Evolutionary conservation across 92 coral and sea anemone genomes (phyloP).

Genomic region (Actinostola sp.): DNA sequence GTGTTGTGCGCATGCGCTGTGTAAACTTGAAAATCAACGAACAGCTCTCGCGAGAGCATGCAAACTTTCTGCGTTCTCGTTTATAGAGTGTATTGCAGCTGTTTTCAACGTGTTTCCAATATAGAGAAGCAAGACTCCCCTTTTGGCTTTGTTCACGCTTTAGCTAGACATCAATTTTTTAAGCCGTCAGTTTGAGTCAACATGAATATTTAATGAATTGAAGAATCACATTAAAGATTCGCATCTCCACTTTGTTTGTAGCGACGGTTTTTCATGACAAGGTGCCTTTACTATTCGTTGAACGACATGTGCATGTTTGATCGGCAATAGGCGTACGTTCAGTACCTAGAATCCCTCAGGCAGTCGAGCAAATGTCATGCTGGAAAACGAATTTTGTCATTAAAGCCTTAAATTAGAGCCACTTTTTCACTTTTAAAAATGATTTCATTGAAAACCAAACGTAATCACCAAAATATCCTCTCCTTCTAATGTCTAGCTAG

Average conservation of each 20-base stretch:
- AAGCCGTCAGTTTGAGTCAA: slow-evolving; percentile 43
- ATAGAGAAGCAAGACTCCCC: slow-evolving; percentile 3
- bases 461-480: slow-evolving; percentile 29
- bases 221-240: slow-evolving; percentile 49
- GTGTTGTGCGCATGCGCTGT: slow-evolving; percentile 90
- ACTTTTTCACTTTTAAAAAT: slow-evolving; percentile 24
- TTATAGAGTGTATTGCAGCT: slow-evolving; percentile 15
- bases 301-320: slow-evolving; percentile 25
- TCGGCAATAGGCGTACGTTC: slow-evolving; percentile 31
- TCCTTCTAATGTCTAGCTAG: slow-evolving; percentile 22
- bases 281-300: slow-evolving; percentile 23
- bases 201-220: slow-evolving; percentile 76
- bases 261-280: slow-evolving; percentile 34
- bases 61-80: too few relatives aligned
- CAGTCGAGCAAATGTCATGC: background rate
- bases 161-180: slow-evolving; percentile 9
- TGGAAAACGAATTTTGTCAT: slow-evolving; percentile 2
- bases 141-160: slow-evolving; percentile 15
- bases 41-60: slow-evolving; percentile 34
- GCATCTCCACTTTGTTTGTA: slow-evolving; percentile 39
- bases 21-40: slow-evolving; percentile 52
- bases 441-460: slow-evolving; percentile 21
- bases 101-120: slow-evolving; percentile 18
- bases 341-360: slow-evolving; percentile 16
- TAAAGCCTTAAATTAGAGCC: slow-evolving; percentile 19